Evolutionary conservation across 1,140 invertebrate species (phyloP).

Genomic region (Babylonia areolata): DNA sequence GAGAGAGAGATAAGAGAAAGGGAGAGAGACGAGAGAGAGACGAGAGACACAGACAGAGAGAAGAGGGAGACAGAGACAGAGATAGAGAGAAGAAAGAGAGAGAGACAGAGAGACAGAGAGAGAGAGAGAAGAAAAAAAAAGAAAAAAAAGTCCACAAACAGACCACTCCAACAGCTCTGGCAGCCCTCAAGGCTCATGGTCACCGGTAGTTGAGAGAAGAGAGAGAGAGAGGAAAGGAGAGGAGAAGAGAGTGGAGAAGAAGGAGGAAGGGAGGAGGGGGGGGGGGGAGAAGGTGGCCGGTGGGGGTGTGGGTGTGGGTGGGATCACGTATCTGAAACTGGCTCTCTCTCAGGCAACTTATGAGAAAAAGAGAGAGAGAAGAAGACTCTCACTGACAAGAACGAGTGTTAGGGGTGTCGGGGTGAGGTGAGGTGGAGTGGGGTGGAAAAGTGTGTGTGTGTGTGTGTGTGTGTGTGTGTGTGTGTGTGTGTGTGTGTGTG

Average conservation of each 20-base stretch:
- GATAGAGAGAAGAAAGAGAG: no score
- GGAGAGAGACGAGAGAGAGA: no score
- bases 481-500: not conserved
- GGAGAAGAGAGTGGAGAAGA: not conserved
- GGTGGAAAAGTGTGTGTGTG: no score
- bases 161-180: no score
- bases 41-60: no score
- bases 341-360: no score
- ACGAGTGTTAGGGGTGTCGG: not conserved
- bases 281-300: not conserved
- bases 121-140: not conserved
- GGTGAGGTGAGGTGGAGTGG: not conserved
- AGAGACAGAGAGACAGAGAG: no score
- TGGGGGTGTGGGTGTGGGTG: not conserved
- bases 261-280: not conserved
- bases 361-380: not conserved
- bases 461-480: not conserved
- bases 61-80: no score
- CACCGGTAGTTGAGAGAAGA: not conserved
- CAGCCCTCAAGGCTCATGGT: not conserved
- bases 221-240: not conserved
- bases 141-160: no score
- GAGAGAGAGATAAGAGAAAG: no score
- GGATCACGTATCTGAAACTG: not conserved
- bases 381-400: not conserved